Evolutionary conservation across 2,113 vertebrate genomes (phyloP).

Genomic region (Pheucticus melanocephalus): DNA sequence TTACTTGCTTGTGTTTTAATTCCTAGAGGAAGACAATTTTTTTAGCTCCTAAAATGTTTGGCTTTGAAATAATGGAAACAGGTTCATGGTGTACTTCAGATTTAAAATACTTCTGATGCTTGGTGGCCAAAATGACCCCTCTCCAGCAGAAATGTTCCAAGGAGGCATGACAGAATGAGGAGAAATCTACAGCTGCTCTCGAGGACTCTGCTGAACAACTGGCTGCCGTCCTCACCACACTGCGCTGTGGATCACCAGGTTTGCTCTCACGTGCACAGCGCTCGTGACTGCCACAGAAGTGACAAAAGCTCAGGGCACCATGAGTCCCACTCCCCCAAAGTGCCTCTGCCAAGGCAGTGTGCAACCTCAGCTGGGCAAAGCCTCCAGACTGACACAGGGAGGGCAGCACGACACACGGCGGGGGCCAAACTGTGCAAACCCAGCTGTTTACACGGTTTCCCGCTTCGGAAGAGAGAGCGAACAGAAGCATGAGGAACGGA

Average conservation of each 20-base stretch:
- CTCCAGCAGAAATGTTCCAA: neutral
- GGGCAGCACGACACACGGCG: conserved; percentile 20
- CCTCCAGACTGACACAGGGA: neutral
- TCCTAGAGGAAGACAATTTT: neutral
- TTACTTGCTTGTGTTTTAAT: neutral
- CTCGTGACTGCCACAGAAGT: neutral
- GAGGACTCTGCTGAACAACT: neutral
- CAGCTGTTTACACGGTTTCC: conserved; percentile 55
- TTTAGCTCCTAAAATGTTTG: neutral
- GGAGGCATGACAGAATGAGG: neutral
- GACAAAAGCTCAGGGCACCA: neutral
- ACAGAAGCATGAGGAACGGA: conserved; percentile 39
- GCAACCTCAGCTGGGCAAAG: neutral
- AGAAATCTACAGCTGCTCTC: neutral
- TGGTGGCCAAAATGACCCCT: neutral
- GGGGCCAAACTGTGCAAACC: conserved; percentile 41
- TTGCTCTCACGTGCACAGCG: neutral
- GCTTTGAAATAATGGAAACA: neutral
- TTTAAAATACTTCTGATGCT: neutral
- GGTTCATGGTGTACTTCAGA: neutral
- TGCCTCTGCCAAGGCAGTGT: neutral
- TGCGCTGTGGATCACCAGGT: neutral
- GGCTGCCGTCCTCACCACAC: neutral
- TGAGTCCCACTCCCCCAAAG: neutral
- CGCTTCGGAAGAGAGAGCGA: conserved; percentile 41